These are phyloP conservation scores for Pogoniulus pusillus DNA, from an alignment of 2,797 vertebrate genomes.

Conservation along the genomic window DNA sequence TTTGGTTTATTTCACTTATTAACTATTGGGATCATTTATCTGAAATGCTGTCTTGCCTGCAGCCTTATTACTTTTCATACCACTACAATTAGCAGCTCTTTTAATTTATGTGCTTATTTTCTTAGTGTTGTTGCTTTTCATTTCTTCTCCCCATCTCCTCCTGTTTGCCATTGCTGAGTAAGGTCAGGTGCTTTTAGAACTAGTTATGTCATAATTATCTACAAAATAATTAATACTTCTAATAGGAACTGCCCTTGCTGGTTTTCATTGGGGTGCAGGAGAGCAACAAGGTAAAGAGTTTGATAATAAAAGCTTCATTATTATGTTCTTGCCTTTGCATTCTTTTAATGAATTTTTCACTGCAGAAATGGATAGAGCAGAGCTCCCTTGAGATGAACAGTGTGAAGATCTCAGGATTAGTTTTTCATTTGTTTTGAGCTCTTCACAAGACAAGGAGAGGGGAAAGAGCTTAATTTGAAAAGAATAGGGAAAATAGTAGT, in stretches of 20 bases:
- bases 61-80: neutral
- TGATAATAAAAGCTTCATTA: conserved; percentile 72
- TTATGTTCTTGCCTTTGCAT: conserved; percentile 33
- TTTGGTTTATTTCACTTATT: neutral
- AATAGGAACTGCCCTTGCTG: conserved; percentile 67
- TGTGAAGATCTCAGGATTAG: neutral
- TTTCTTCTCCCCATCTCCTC: neutral
- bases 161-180: conserved; percentile 26
- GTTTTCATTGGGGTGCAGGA: conserved; percentile 62
- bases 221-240: conserved; percentile 76
- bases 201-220: conserved; percentile 71
- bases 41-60: neutral
- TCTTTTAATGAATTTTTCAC: conserved; percentile 54
- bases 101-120: neutral
- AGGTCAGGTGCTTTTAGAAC: conserved; percentile 60
- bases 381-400: neutral
- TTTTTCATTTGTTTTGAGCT: neutral
- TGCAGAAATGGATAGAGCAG: conserved; percentile 21
- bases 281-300: conserved; percentile 68
- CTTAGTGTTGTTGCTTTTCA: neutral
- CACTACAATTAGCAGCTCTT: neutral
- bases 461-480: neutral
- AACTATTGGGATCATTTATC: neutral
- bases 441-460: neutral
- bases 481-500: neutral